A percentile compares a stretch with the other conserved stretches of the same genome.
Conservation (phyloP, 1,140 invertebrate genomes). For the Ylistrum balloti region DNA sequence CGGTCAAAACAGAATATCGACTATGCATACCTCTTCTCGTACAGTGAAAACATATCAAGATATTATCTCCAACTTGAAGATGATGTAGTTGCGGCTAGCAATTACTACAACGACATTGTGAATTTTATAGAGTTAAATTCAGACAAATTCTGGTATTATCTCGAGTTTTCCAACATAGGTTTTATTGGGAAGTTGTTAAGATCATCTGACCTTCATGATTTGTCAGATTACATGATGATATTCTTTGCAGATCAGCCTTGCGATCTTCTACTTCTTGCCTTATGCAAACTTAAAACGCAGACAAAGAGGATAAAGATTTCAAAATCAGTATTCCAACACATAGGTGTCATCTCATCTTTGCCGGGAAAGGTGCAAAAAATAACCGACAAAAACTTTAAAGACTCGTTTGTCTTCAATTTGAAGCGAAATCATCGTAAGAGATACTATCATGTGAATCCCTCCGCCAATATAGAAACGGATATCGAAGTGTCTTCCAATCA, state of each 20-base stretch:
- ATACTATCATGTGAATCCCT: slow-evolving; percentile 62
- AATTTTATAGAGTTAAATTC: slow-evolving; percentile 68
- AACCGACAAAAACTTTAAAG: slow-evolving; percentile 64
- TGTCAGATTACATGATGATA: slow-evolving; percentile 73
- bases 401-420: slow-evolving; percentile 35
- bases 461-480: slow-evolving; percentile 60
- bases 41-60: slow-evolving; percentile 70
- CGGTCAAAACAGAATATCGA: slow-evolving; percentile 81
- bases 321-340: slow-evolving; percentile 79
- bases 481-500: slow-evolving; percentile 51
- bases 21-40: slow-evolving; percentile 79
- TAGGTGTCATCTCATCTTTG: slow-evolving; percentile 79
- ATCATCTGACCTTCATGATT: slow-evolving; percentile 71
- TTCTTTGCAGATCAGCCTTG: slow-evolving; percentile 79
- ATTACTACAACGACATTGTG: slow-evolving; percentile 76
- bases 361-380: slow-evolving; percentile 66
- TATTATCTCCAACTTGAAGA: slow-evolving; percentile 82
- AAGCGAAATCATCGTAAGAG: slow-evolving; percentile 50
- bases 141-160: slow-evolving; percentile 71
- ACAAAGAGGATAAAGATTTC: slow-evolving; percentile 57
- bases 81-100: slow-evolving; percentile 77
- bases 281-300: slow-evolving; percentile 67
- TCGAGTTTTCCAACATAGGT: slow-evolving; percentile 80
- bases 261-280: slow-evolving; percentile 77
- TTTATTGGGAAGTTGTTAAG: slow-evolving; percentile 81